Base-by-base conservation (phyloP, 1,140 invertebrate genomes). In the Zaprionus ghesquierei region DNA sequence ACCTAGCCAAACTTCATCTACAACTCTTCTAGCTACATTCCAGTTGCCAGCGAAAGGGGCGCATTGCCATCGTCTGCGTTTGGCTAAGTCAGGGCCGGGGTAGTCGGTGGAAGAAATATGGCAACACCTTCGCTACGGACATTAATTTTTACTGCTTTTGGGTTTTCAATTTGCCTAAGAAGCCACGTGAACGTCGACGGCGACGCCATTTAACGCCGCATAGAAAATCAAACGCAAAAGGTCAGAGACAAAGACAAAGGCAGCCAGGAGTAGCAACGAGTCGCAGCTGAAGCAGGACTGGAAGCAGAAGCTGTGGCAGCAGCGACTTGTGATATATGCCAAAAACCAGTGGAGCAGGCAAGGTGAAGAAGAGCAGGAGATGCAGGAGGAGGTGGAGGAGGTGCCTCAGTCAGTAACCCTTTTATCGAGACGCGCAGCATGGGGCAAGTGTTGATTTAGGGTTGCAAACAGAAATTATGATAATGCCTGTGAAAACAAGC, bases 381-480 rank as follows among this genome's bases (percentile, higher is more conserved):
- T n/a, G 20, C 3, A 44, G 12, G 41, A 29, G 25, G 1, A 46
- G 10, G 44, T 2, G n/a, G 12, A 15, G 38, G 22, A 20, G 41
- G 31, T 13, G 35, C 15, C 13, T 0, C 8, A 65, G 69, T 69
- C 64, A 49, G 71, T 85, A 87, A 81, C 82, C 81, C 82, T 86
- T n/a, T 86, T 86, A 86, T 78, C 81, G 81, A 85, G 81, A 70
- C 66, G 49, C 50, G 49, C 62, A 73, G 64, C 62, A 68, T 58
- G 72, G 60, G 65, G 49, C 27, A 71, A 74, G 79, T 90, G 87
- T 90, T 90, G 87, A 90, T 90, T 90, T 90, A 90, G 87, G 87
- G 82, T 90, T 87, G 87, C 82, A 90, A 90, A 90, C 87, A 90
- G 77, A 90, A 90, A 90, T 90, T 90, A 90, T 90, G 87, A 90